Conservation (phyloP, 2,797 vertebrate genomes). For the Spondyliosoma cantharus region DNA sequence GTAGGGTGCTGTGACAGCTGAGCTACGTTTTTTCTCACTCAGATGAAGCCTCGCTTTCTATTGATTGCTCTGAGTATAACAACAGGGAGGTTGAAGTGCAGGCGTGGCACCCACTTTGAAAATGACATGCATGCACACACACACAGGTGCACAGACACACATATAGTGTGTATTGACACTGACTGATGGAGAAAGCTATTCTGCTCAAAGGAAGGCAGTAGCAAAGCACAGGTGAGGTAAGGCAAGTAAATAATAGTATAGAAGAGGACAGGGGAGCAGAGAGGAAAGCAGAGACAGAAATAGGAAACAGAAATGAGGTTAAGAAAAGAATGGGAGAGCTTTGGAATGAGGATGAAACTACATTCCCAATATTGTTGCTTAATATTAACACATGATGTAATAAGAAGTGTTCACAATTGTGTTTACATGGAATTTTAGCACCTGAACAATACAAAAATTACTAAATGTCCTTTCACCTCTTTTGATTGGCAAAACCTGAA, state of each 20-base stretch:
- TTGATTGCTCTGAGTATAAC: conserved; percentile 51
- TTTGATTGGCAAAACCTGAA: not conserved
- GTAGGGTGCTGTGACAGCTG: conserved; percentile 45
- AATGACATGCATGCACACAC: conserved; percentile 8
- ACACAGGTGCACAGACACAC: conserved; percentile 2
- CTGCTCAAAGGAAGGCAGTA: not conserved
- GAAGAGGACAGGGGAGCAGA: not conserved
- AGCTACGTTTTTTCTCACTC: conserved; percentile 41
- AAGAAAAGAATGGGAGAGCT: not conserved
- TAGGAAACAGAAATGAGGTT: not conserved
- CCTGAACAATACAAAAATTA: not conserved
- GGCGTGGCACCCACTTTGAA: conserved; percentile 13
- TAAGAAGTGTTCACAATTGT: not conserved
- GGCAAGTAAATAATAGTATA: conserved; percentile 27
- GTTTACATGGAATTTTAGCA: not conserved
- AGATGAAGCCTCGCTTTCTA: conserved; percentile 49
- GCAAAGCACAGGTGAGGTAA: conserved; percentile 21
- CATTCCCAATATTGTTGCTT: not conserved
- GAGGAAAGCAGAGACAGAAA: not conserved
- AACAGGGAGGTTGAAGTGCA: conserved; percentile 26
- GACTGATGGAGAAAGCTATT: conserved; percentile 35
- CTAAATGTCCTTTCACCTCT: not conserved
- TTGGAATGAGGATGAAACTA: not conserved
- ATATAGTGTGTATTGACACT: conserved; percentile 14
- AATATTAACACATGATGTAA: not conserved